phyloP scores from a whole-genome alignment of 23 tunicate genomes.

The Diplosoma virens region DNA sequence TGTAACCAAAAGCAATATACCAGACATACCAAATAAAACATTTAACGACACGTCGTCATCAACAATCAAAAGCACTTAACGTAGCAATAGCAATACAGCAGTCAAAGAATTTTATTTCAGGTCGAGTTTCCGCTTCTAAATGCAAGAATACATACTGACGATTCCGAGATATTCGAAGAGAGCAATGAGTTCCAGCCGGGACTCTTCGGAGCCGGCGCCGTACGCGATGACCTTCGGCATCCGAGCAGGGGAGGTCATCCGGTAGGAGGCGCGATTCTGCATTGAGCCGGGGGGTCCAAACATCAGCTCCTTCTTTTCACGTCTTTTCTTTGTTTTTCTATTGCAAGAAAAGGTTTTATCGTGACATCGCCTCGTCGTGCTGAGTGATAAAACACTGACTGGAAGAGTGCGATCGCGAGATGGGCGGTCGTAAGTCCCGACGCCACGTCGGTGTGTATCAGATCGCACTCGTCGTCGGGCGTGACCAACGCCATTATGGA shows the following conservation, averaged over 20 bases:
- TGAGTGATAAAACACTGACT: constrained; percentile 11
- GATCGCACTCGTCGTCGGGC: constrained; percentile 78
- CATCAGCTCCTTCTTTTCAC: constrained; percentile 59
- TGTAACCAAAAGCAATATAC: too few relatives aligned
- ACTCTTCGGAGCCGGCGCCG: constrained; percentile 57
- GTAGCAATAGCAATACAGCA: not conserved
- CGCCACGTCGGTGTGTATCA: constrained; percentile 80
- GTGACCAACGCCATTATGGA: constrained; percentile 62
- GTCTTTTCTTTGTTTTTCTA: constrained; percentile 50
- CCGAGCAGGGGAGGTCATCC: too few relatives aligned
- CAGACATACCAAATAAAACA: not conserved
- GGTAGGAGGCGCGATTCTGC: too few relatives aligned
- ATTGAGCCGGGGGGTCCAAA: too few relatives aligned
- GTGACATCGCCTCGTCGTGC: not conserved
- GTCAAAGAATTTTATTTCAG: not conserved
- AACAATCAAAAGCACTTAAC: not conserved
- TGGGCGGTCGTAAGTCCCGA: constrained; percentile 93
- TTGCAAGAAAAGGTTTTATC: not conserved
- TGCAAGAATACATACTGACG: constrained; percentile 38
- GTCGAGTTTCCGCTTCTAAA: too few relatives aligned
- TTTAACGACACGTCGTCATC: not conserved
- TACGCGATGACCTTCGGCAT: constrained; percentile 82
- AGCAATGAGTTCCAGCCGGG: constrained; percentile 40
- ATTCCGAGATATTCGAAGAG: constrained; percentile 50
- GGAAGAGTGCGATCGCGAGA: constrained; percentile 60